Evolutionary conservation across 2,888 invertebrate genomes (phyloP), one percentile per base, ranked within the genome.

Genomic region (Gymnosoma rotundatum): DNA sequence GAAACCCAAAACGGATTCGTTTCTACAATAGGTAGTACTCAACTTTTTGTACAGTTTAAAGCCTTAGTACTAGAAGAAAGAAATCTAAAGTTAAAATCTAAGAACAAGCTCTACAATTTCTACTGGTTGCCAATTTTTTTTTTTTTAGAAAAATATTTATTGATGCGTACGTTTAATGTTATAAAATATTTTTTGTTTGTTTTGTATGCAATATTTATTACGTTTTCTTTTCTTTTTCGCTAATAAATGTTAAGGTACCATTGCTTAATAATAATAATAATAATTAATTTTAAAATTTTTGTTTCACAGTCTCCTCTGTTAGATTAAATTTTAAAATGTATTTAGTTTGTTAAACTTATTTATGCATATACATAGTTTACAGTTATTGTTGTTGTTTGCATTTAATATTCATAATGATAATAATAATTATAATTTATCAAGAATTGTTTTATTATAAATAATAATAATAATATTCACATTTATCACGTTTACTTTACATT

Each of bases 271-370:
- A 75, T 78, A 80, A 73, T 82, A 64, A 72, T 81, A 56, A 61
- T 61, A 79, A 69, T 75, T 78, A 42, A 2, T 63, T 74, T 74
- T 81, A 52, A 45, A 45, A 50, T 76, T 81, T 83, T 72, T 83
- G 67, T 80, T 83, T 87, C 87, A 88, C 87, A 88, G 87, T 88
- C 87, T 88, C 87, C 86, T 87, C 86, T 86, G 86, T 86, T 80
- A 78, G 69, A 80, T 85, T 58, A 74, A 66, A 56, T 56, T 58
- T 70, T 81, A 81, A 83, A 86, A 84, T 81, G 78, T 85, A 82
- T 75, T 83, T 85, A 79, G 60, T 78, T 72, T 81, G 82, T 70
- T 84, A 69, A 82, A 76, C 56, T 79, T 83, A 79, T 72, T 83
- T 79, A 79, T 83, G 72, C 83, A 83, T 76, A 79, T 79, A 79